These are phyloP conservation scores for Serilophus lunatus DNA, from an alignment of 2,113 vertebrate genomes.

Conservation along the genomic window DNA sequence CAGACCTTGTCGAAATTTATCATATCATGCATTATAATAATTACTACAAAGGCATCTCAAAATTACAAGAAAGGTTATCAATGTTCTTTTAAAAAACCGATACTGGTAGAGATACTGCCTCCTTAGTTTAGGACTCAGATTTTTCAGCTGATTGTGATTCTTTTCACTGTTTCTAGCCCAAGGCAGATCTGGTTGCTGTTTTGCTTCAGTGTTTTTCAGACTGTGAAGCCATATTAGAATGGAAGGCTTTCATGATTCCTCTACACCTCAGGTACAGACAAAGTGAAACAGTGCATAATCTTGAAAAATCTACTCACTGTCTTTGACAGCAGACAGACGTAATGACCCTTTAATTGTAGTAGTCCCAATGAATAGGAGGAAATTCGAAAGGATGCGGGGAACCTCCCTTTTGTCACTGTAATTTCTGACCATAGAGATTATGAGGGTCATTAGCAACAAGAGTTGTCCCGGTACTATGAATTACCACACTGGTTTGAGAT, in stretches of 20 bases:
- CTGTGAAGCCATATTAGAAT: fast-evolving
- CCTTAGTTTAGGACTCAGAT: background rate
- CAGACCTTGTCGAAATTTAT: background rate
- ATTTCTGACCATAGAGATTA: background rate
- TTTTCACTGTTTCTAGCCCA: background rate
- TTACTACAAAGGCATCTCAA: background rate
- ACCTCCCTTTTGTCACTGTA: background rate
- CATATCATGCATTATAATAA: background rate
- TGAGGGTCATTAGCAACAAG: background rate
- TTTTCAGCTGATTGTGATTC: background rate
- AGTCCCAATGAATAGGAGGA: fast-evolving
- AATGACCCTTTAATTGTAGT: background rate
- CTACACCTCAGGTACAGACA: background rate
- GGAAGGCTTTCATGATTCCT: background rate
- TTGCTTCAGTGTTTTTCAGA: background rate
- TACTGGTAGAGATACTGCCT: fast-evolving
- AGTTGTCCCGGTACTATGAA: background rate
- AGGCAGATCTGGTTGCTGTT: background rate
- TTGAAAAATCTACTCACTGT: background rate
- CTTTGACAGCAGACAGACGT: background rate
- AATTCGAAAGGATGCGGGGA: background rate
- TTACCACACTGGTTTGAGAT: background rate
- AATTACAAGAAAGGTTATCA: background rate
- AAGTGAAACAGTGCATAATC: background rate
- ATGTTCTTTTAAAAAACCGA: background rate